phyloP scores from a whole-genome alignment of 2,888 invertebrate genomes.

The Phyllotreta cruciferae region DNA sequence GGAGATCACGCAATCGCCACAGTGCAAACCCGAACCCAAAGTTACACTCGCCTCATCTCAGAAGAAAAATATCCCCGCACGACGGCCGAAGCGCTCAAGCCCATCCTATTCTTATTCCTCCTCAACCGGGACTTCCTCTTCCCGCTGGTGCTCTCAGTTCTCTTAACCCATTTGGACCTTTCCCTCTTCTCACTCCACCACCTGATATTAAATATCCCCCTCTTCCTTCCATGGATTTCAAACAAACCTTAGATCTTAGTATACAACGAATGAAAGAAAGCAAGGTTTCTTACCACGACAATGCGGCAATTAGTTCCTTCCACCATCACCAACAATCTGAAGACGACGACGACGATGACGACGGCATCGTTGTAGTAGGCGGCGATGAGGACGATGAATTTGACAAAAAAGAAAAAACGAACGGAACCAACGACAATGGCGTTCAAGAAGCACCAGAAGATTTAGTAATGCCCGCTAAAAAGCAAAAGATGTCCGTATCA shows the following conservation, averaged over 20 bases:
- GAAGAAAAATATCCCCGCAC: conserved; percentile 93
- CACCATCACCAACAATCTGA: conserved; percentile 54
- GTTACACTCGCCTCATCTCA: conserved; percentile 91
- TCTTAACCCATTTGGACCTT: conserved; percentile 78
- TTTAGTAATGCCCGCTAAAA: conserved; percentile 72
- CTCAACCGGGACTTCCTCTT: conserved; percentile 70
- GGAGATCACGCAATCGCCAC: conserved; percentile 93
- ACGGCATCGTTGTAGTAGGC: conserved; percentile 80
- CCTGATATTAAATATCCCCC: conserved; percentile 71
- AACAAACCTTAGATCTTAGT: conserved; percentile 69
- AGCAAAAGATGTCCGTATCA: conserved; percentile 65
- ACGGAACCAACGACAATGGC: conserved; percentile 53
- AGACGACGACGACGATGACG: conserved; percentile 77
- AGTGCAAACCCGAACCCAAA: conserved; percentile 99
- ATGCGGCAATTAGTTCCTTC: conserved; percentile 47
- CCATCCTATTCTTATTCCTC: conserved; percentile 80
- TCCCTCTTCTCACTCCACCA: conserved; percentile 77
- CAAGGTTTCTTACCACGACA: conserved; percentile 51
- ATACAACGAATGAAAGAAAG: conserved; percentile 62
- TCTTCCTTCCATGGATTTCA: conserved; percentile 68
- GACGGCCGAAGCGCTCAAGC: conserved; percentile 90
- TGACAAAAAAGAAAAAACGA: conserved; percentile 54
- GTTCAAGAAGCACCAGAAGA: conserved; percentile 70
- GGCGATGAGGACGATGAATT: conserved; percentile 63
- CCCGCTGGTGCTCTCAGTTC: conserved; percentile 71